Base-by-base conservation (phyloP, 2,113 vertebrate genomes). In the Rhinoptilus africanus region DNA sequence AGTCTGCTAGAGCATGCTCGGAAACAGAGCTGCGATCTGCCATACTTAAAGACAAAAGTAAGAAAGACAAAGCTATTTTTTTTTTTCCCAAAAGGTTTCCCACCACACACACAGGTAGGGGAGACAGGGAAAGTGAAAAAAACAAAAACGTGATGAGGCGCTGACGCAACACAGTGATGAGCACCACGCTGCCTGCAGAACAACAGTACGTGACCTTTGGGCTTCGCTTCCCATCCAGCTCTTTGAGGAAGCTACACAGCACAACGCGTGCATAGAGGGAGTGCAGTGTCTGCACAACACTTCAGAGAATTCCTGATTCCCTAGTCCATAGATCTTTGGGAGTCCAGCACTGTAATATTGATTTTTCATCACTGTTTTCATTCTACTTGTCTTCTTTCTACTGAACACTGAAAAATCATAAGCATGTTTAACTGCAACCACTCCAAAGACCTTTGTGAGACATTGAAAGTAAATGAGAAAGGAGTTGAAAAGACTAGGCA, bases 291-390 rank as follows among this genome's bases (percentile, higher is more conserved):
- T 73, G 62, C 51, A 66, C 56, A 93, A 53, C 50, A 53, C 63
- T 53, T 94, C 78, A 50, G 86, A 89, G 89, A 85, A 85, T 76
- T 93, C 45, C 45, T 19, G 9, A 48, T 77, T 93, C 68, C 69
- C 63, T 56, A 2, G 26, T 62, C 57, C 59, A 71, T 63, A 69
- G 62, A 68, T 90, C 51, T 89, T 48, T 1, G 2, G 50, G 45
- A 88, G 10, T 26, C 51, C 30, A 77, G 37, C 53, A 71, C 27
- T 72, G 23, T 62, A 37, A 51, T 76, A 93, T 37, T 94, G 80
- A 92, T 93, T 95, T 87, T 53, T 85, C 74, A 83, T 43, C 54
- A 41, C 19, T 75, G 34, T 67, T 89, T 90, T 80, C 83, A 91
- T 84, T 94, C 78, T 68, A 24, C 71, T 64, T 89, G 39, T 69